phyloP scores from a whole-genome alignment of 2,888 invertebrate species.

The Sialis fuliginosa region DNA sequence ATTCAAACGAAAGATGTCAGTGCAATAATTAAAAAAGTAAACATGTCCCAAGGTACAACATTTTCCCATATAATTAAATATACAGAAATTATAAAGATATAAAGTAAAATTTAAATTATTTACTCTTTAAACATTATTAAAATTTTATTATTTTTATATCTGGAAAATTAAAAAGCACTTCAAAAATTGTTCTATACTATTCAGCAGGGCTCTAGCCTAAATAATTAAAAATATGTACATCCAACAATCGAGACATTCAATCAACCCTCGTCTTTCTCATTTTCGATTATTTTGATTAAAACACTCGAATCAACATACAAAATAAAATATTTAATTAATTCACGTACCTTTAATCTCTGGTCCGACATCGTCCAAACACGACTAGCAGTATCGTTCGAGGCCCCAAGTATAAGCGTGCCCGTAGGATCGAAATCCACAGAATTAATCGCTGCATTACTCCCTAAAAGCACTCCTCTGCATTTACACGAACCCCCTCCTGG shows the following conservation, averaged over 20 bases:
- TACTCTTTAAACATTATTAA: no score
- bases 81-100: no score
- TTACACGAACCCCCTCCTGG: constrained; percentile 51
- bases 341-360: constrained; percentile 73
- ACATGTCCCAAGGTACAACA: no score
- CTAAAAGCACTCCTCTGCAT: constrained; percentile 62
- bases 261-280: not conserved
- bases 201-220: no score
- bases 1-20: no score
- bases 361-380: constrained; percentile 90
- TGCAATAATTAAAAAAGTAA: no score
- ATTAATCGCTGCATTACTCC: constrained; percentile 92
- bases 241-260: not conserved
- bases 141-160: no score
- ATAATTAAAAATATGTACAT: no score
- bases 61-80: no score
- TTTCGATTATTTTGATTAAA: not conserved
- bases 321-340: not conserved
- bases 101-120: no score
- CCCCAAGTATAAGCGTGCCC: constrained; percentile 71
- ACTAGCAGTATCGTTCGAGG: constrained; percentile 93
- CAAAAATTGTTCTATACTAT: no score
- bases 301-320: not conserved
- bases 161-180: no score
- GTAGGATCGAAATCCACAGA: constrained; percentile 91